These are phyloP conservation scores for Meriones unguiculatus DNA, from an alignment of 2,113 vertebrate species.

Conservation along the genomic window DNA sequence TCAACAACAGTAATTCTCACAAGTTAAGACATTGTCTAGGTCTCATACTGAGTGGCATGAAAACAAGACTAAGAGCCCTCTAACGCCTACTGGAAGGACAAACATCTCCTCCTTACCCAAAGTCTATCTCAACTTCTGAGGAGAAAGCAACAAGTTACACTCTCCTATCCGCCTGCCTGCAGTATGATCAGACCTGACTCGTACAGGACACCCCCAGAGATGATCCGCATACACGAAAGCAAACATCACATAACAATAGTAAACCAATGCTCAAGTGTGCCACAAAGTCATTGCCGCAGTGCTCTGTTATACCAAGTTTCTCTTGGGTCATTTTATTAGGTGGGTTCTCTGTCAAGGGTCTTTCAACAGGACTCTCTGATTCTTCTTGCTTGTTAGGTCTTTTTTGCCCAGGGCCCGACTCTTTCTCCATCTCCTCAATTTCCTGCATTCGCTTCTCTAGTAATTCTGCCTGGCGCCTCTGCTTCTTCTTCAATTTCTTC, in stretches of 20 bases:
- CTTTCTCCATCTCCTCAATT: constrained; percentile 93
- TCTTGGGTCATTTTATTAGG: constrained; percentile 82
- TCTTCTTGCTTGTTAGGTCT: constrained; percentile 89
- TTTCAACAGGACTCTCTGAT: constrained; percentile 84
- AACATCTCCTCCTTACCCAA: constrained; percentile 56
- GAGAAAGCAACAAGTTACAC: constrained; percentile 65
- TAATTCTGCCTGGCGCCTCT: constrained; percentile 96
- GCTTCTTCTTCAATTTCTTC: constrained; percentile 99
- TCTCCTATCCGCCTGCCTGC: constrained; percentile 54
- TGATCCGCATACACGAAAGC: constrained; percentile 46
- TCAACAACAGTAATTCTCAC: constrained; percentile 2
- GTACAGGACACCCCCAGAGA: constrained; percentile 72
- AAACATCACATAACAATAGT: constrained; percentile 67
- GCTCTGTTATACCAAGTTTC: constrained; percentile 86
- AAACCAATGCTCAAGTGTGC: constrained; percentile 59
- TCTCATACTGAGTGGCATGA: constrained; percentile 33
- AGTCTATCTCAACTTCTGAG: constrained; percentile 45
- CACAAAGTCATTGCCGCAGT: constrained; percentile 70
- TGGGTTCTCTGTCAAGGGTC: constrained; percentile 86
- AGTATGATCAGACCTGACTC: constrained; percentile 36
- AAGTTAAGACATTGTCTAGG: constrained; percentile 56
- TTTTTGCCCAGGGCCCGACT: constrained; percentile 91
- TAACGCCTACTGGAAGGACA: constrained; percentile 56
- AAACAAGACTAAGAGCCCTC: constrained; percentile 51
- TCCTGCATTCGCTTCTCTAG: constrained; percentile 96